Evolutionary conservation across 2,113 vertebrate species (phyloP).

Genomic region (Phodopus roborovskii): DNA sequence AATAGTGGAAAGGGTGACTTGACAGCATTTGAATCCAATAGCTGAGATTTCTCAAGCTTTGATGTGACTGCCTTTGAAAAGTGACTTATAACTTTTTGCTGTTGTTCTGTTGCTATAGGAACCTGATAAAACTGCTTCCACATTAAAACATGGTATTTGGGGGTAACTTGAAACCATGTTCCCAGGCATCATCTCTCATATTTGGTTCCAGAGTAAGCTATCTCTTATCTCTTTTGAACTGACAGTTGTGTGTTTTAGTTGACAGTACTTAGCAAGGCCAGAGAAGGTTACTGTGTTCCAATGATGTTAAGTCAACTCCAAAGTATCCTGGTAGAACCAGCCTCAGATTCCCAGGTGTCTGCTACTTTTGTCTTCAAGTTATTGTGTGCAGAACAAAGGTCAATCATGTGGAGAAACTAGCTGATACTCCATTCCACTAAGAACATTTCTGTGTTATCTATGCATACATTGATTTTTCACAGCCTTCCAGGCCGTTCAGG

Average conservation of each 20-base stretch:
- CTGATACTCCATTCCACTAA: not conserved
- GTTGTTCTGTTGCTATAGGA: not conserved
- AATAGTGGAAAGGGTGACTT: not conserved
- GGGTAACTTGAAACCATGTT: not conserved
- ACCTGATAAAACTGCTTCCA: no score
- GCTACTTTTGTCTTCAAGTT: not conserved
- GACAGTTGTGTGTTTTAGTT: not conserved
- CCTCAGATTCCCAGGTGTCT: not conserved
- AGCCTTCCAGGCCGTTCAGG: not conserved
- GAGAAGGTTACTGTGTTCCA: not conserved
- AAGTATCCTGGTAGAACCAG: not conserved
- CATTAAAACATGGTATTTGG: not conserved
- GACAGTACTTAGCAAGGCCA: not conserved
- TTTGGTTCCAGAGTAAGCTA: not conserved
- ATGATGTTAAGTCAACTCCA: not conserved
- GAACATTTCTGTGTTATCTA: no score
- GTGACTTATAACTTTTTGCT: not conserved
- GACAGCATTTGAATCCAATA: not conserved
- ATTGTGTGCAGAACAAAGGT: not conserved
- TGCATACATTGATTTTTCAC: not conserved
- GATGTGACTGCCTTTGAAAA: not conserved
- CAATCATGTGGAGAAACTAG: not conserved
- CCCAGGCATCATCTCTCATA: not conserved
- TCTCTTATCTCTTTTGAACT: not conserved
- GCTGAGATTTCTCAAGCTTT: not conserved